Evolutionary conservation across 2,113 vertebrate genomes (phyloP), one percentile per base, ranked within the genome.

Genomic region (Xyrauchen texanus): DNA sequence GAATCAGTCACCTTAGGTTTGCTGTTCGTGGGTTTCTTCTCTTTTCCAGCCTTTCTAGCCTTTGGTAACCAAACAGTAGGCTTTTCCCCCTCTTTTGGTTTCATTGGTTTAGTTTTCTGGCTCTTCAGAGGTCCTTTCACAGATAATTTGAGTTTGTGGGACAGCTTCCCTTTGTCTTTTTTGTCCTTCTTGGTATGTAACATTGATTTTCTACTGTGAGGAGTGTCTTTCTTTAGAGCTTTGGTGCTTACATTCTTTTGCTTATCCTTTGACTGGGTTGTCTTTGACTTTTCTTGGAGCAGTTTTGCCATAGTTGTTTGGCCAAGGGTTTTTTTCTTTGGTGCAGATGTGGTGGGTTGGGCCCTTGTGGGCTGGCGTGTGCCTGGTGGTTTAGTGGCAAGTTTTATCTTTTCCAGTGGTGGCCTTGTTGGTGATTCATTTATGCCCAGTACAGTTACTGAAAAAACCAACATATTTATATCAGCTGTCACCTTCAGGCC

Each of bases 341-440:
- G 3, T 1, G 42, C 62, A 13, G 79, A 49, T 55, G 80, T 44
- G 0, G 83, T 44, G 44, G 58, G 21, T 1, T 62, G 58, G 0
- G 65, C 49, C 8, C 76, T 11, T 70, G 45, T 79, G 69, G 45
- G 8, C 57, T 8, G 67, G 74, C 68, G 81, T 0, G 84, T 88
- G n/a, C 8, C 15, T 0, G 85, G 83, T 4, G 52, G 82, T 85
- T 85, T 86, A 80, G 89, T 88, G 80, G 87, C 65, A 42, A 81
- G 63, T 81, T 84, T 90, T 15, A 90, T 68, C 70, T 83, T 89
- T 83, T 86, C 88, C 0, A 81, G 86, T 5, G 90, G 89, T 61
- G 91, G 88, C 83, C 91, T 88, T 2, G 91, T 92, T 7, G 91
- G 90, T 82, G 89, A 91, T 82, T 85, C 88, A 61, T 77, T 83